phyloP scores from a whole-genome alignment of 1,140 invertebrate species.

The Bombus ignitus region DNA sequence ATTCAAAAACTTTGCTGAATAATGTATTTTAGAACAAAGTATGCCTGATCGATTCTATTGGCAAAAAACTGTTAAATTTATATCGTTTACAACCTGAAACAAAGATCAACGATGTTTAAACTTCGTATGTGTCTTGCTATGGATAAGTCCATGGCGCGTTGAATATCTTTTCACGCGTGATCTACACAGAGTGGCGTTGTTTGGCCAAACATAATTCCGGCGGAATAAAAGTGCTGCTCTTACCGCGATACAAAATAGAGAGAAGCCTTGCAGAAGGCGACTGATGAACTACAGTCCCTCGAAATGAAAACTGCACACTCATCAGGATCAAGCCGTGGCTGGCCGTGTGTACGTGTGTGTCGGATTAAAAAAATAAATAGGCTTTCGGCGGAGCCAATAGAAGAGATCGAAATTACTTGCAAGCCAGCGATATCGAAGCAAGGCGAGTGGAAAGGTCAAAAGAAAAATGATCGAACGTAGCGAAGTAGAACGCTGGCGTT shows the following conservation, averaged over 20 bases:
- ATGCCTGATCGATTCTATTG: no score
- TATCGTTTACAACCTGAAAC: not conserved
- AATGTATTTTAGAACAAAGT: no score
- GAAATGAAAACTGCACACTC: constrained; percentile 37
- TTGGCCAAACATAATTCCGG: not conserved
- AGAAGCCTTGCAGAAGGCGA: not conserved
- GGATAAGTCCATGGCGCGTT: not conserved
- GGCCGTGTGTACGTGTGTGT: not conserved
- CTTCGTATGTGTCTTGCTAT: fast-evolving
- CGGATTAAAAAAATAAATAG: constrained; percentile 38
- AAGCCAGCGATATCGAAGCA: not conserved
- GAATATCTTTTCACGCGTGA: not conserved
- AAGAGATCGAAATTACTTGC: constrained; percentile 24
- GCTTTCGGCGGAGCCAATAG: constrained; percentile 15
- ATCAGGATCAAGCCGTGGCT: not conserved
- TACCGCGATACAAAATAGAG: not conserved
- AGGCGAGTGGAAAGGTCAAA: not conserved
- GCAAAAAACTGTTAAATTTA: no score
- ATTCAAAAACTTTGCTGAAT: no score
- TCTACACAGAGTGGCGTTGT: not conserved
- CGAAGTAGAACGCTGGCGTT: not conserved
- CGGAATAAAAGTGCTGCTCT: not conserved
- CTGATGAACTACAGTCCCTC: not conserved
- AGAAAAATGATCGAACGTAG: constrained; percentile 11
- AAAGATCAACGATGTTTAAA: not conserved